Evolutionary conservation across 1,140 invertebrate species (phyloP).

Genomic region (Zaprionus gabonicus): DNA sequence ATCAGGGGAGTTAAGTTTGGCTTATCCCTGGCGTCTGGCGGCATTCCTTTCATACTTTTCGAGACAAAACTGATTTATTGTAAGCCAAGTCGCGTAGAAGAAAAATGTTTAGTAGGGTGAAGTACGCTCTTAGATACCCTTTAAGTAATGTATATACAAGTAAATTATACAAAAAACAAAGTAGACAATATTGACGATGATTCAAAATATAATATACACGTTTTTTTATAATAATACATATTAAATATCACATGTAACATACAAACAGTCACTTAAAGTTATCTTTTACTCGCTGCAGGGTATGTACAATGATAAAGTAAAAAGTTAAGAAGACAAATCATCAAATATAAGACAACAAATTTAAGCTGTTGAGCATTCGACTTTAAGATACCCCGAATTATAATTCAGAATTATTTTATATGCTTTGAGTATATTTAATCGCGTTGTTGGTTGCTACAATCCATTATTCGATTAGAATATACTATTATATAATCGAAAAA

Average conservation of each 20-base stretch:
- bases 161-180: too few species aligned
- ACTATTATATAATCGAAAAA: too few species aligned
- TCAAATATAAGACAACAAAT: not conserved
- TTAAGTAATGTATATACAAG: not conserved
- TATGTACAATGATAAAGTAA: conserved; percentile 22
- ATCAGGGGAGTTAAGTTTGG: conserved; percentile 27
- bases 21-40: conserved; percentile 4
- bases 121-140: not conserved
- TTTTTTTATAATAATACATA: too few species aligned
- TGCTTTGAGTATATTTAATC: too few species aligned
- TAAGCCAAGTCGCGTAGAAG: conserved; percentile 31
- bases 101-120: not conserved
- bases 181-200: too few species aligned
- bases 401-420: not conserved
- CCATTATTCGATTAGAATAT: too few species aligned
- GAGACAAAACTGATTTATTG: conserved; percentile 47
- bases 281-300: not conserved
- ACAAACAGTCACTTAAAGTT: not conserved
- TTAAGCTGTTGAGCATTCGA: not conserved
- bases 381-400: not conserved
- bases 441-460: too few species aligned
- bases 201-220: too few species aligned
- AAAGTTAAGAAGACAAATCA: conserved; percentile 31
- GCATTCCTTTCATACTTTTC: conserved; percentile 14
- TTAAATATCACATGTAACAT: not conserved